Evolutionary conservation across 2,797 vertebrate genomes (phyloP).

Genomic region (Microcaecilia unicolor): DNA sequence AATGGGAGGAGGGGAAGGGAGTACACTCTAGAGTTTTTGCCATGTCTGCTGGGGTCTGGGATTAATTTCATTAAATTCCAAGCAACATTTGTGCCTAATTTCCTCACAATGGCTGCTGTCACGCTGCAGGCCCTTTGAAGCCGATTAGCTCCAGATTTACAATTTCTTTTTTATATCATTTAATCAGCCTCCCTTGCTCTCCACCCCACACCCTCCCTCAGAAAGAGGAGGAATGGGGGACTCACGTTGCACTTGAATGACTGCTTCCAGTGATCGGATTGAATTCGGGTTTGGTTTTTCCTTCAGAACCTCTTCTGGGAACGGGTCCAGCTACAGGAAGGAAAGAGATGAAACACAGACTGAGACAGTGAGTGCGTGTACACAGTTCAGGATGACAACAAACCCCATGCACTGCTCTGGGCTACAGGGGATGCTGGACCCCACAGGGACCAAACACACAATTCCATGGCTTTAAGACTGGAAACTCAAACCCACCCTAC

Average conservation of each 20-base stretch:
- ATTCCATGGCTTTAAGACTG: no score
- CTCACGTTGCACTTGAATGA: conserved; percentile 86
- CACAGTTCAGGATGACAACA: no score
- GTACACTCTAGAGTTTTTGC: neutral
- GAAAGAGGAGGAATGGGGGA: conserved; percentile 4
- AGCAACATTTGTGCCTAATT: conserved; percentile 67
- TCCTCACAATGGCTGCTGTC: conserved; percentile 59
- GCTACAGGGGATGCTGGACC: no score
- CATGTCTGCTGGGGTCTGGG: conserved; percentile 25
- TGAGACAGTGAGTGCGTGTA: no score
- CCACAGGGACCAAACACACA: no score
- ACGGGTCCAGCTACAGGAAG: conserved; percentile 66
- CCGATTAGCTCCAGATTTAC: conserved; percentile 58
- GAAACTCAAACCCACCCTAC: no score
- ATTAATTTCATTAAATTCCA: conserved; percentile 67
- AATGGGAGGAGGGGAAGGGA: no score
- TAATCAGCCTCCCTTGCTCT: neutral
- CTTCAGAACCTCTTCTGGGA: conserved; percentile 72
- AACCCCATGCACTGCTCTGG: no score
- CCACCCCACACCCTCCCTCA: neutral
- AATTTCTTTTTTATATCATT: no score
- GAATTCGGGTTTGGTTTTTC: conserved; percentile 79
- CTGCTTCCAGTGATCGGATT: conserved; percentile 76
- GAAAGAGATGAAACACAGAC: no score
- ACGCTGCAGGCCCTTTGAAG: conserved; percentile 65